Evolutionary conservation across 2,797 vertebrate species (phyloP).

Genomic region (Myotis findleyi): DNA sequence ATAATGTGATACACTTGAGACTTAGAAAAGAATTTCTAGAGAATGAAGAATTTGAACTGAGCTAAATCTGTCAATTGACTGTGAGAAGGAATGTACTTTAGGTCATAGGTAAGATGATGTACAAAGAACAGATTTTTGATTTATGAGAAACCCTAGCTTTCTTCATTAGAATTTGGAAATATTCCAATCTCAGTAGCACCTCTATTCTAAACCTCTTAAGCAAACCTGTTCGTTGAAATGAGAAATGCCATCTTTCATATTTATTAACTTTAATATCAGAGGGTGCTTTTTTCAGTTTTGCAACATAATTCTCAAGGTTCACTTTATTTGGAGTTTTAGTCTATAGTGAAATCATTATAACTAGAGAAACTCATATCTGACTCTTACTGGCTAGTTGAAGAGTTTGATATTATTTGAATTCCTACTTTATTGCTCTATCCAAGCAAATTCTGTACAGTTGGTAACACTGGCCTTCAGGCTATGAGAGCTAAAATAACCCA

Average conservation of each 20-base stretch:
- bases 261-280: conserved; percentile 24
- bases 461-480: conserved; percentile 75
- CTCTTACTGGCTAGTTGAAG: conserved; percentile 47
- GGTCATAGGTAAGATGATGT: neutral
- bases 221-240: neutral
- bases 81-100: neutral
- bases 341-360: neutral
- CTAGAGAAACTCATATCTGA: neutral
- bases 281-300: neutral
- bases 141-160: neutral
- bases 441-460: conserved; percentile 76
- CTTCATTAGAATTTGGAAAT: neutral
- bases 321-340: conserved; percentile 40
- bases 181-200: neutral
- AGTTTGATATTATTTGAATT: conserved; percentile 81
- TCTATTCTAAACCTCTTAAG: neutral
- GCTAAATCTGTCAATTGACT: neutral
- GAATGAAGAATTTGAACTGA: neutral
- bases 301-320: neutral
- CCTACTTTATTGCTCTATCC: conserved; percentile 80
- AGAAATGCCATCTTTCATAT: neutral
- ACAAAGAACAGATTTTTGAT: neutral
- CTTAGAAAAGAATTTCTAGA: neutral
- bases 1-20: neutral
- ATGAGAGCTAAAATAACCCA: conserved; percentile 65